phyloP scores from a whole-genome alignment of 2,113 vertebrate genomes.

The Strigops habroptila region DNA sequence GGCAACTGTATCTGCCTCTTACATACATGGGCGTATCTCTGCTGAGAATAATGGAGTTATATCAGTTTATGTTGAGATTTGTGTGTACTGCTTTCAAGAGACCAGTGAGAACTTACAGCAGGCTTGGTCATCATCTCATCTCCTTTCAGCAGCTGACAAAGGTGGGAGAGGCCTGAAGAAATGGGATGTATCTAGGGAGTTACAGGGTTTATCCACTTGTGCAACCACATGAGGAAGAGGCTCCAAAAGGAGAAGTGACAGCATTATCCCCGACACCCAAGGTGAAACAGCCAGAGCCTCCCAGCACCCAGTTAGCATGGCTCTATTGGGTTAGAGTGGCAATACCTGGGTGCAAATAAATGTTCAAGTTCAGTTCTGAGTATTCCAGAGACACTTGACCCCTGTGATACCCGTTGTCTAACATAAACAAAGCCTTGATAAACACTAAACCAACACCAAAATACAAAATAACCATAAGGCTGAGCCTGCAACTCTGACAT shows the following conservation, averaged over 20 bases:
- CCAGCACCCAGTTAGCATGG: accelerated
- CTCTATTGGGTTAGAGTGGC: neutral
- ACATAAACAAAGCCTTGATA: neutral
- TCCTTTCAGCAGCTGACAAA: neutral
- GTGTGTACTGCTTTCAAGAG: neutral
- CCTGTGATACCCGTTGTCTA: accelerated
- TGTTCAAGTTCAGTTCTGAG: neutral
- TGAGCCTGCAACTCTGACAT: neutral
- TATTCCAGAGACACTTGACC: neutral
- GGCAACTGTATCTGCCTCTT: neutral
- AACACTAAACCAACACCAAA: neutral
- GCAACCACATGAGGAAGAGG: accelerated
- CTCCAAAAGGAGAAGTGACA: neutral
- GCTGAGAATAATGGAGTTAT: neutral
- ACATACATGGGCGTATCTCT: neutral
- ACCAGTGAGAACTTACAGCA: neutral
- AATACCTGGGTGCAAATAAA: neutral
- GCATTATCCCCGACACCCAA: neutral
- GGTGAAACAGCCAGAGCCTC: neutral
- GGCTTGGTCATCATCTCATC: neutral
- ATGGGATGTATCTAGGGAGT: accelerated
- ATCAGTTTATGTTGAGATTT: neutral
- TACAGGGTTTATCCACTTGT: neutral
- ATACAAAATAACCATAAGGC: neutral
- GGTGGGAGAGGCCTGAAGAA: neutral